These are phyloP conservation scores for Dallia pectoralis DNA, from an alignment of 2,797 vertebrate species.

Conservation along the genomic window DNA sequence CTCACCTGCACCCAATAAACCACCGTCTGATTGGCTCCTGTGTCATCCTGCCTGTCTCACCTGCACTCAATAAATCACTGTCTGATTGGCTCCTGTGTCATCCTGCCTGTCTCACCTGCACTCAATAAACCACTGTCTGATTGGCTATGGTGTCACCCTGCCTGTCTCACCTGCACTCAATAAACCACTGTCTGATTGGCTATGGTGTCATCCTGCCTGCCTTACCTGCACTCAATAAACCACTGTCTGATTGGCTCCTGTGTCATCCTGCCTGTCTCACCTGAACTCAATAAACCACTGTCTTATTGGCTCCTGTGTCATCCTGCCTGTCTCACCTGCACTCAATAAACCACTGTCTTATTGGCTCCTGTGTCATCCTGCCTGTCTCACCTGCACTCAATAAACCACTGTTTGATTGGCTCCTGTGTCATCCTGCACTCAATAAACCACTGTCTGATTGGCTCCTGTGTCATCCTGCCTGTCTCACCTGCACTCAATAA, in stretches of 20 bases:
- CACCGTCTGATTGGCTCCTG: conserved; percentile 81
- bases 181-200: conserved; percentile 83
- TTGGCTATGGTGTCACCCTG: conserved; percentile 62
- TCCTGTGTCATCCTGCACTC: conserved; percentile 73
- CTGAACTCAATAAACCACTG: conserved; percentile 85
- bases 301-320: conserved; percentile 73
- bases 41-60: conserved; percentile 51
- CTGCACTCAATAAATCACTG: conserved; percentile 85
- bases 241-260: conserved; percentile 81
- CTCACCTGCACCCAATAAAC: conserved; percentile 83
- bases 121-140: conserved; percentile 83
- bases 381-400: conserved; percentile 78
- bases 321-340: conserved; percentile 70
- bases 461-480: conserved; percentile 48
- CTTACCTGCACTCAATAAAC: conserved; percentile 83
- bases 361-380: conserved; percentile 67
- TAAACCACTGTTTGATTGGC: conserved; percentile 82
- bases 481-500: conserved; percentile 82
- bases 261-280: conserved; percentile 51
- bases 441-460: conserved; percentile 83
- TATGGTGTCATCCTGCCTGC: conserved; percentile 25
- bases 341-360: conserved; percentile 83
- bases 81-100: conserved; percentile 73
- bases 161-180: conserved; percentile 78
- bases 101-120: conserved; percentile 70